Conservation (phyloP, 2,797 vertebrate genomes). For the Hirundo rustica region DNA sequence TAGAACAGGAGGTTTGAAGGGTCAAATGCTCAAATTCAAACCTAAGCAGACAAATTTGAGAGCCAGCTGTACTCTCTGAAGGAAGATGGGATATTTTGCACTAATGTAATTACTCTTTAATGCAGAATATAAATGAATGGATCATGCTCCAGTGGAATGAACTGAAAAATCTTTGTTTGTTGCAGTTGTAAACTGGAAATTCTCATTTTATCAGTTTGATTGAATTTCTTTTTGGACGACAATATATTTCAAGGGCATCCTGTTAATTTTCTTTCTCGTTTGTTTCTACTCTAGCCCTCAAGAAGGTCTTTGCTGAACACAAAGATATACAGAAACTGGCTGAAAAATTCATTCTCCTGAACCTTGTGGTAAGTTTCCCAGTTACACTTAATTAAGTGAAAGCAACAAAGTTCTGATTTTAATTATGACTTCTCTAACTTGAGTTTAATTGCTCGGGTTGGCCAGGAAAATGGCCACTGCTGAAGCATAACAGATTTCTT, state of each 20-base stretch:
- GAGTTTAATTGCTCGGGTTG: neutral
- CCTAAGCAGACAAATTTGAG: neutral
- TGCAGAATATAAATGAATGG: neutral
- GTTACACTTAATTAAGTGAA: neutral
- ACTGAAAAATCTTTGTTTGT: neutral
- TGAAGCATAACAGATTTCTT: neutral
- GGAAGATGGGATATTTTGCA: neutral
- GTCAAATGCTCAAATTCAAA: neutral
- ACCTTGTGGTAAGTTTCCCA: conserved; percentile 85
- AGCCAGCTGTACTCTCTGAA: neutral
- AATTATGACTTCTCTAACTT: neutral
- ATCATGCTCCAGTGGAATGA: neutral
- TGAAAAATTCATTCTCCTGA: conserved; percentile 89
- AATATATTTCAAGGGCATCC: neutral
- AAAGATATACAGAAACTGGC: conserved; percentile 86
- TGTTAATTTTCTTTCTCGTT: neutral
- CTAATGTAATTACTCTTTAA: neutral
- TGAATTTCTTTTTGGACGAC: neutral
- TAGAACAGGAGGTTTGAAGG: neutral
- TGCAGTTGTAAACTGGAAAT: neutral
- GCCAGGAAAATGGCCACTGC: neutral
- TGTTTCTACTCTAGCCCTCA: conserved; percentile 80
- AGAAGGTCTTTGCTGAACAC: conserved; percentile 85
- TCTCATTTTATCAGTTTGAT: neutral
- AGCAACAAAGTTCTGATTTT: neutral